These are phyloP conservation scores for Homarus gammarus DNA, from an alignment of 2,888 invertebrate genomes.

Conservation along the genomic window DNA sequence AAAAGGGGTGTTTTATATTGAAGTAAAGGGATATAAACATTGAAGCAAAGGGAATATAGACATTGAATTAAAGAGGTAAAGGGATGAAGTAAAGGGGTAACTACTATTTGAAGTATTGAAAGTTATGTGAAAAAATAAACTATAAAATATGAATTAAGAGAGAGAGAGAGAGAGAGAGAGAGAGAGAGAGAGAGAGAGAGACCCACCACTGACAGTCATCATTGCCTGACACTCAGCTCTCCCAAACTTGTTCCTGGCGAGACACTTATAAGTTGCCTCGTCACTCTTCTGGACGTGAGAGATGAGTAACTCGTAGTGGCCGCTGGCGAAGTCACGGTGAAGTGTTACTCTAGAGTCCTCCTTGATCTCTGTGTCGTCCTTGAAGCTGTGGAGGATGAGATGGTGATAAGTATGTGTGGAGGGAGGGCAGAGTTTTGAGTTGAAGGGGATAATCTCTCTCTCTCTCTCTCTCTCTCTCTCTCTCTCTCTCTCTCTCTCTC, in stretches of 20 bases:
- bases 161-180: neutral
- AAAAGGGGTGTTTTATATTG: too few species aligned
- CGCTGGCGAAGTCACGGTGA: conserved; percentile 89
- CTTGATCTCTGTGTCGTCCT: conserved; percentile 87
- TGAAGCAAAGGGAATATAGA: too few species aligned
- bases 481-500: too few species aligned
- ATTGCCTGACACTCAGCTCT: conserved; percentile 87
- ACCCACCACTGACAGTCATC: conserved; percentile 87
- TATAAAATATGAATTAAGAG: too few species aligned
- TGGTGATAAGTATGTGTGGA: neutral
- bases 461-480: too few species aligned
- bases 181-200: neutral
- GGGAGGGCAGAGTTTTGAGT: neutral
- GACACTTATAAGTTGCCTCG: conserved; percentile 91
- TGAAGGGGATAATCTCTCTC: too few species aligned
- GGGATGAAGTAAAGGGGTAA: too few species aligned
- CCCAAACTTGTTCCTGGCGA: conserved; percentile 90
- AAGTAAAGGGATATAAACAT: too few species aligned
- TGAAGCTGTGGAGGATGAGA: conserved; percentile 83
- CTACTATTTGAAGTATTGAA: too few species aligned
- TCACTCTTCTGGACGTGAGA: conserved; percentile 88
- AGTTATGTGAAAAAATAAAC: neutral
- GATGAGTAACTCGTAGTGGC: conserved; percentile 93
- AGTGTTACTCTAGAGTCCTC: conserved; percentile 85
- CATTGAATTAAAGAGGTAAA: neutral